Conservation (phyloP, 2,888 invertebrate genomes). For the Leucophenga montana region DNA sequence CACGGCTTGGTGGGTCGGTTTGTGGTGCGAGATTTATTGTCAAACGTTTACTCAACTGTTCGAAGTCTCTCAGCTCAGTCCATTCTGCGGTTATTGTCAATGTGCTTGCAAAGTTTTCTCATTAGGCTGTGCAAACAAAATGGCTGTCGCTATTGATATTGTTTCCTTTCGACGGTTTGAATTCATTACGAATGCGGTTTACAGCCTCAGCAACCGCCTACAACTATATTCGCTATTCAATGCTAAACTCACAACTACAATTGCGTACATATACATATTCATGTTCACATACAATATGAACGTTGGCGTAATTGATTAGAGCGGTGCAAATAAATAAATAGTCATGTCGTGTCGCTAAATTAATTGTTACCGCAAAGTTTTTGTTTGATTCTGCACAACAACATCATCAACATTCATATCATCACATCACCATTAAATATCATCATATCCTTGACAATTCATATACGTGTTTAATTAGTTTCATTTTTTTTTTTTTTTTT, state of each 20-base stretch:
- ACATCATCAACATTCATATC: neutral
- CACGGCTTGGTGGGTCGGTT: too few species aligned
- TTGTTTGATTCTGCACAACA: conserved; percentile 4
- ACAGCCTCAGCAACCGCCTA: neutral
- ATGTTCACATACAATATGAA: neutral
- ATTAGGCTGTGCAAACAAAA: conserved; percentile 65
- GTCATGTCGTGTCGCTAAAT: neutral
- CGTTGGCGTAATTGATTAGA: neutral
- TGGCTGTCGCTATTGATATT: conserved; percentile 36
- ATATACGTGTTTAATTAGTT: neutral
- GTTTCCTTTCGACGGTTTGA: conserved; percentile 37
- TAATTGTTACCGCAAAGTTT: conserved; percentile 6
- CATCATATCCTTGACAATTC: neutral
- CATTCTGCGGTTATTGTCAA: conserved; percentile 57
- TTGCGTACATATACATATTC: neutral
- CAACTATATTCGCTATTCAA: neutral
- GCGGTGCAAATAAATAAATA: neutral
- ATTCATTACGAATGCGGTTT: neutral
- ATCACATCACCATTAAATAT: neutral
- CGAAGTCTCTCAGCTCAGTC: conserved; percentile 14
- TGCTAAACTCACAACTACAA: neutral
- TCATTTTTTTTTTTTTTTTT: neutral
- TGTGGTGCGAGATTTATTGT: conserved; percentile 10
- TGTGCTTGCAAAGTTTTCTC: conserved; percentile 66
- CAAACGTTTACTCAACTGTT: neutral